These are phyloP conservation scores for Ginglymostoma cirratum DNA, from an alignment of 2,113 vertebrate genomes.

Conservation along the genomic window DNA sequence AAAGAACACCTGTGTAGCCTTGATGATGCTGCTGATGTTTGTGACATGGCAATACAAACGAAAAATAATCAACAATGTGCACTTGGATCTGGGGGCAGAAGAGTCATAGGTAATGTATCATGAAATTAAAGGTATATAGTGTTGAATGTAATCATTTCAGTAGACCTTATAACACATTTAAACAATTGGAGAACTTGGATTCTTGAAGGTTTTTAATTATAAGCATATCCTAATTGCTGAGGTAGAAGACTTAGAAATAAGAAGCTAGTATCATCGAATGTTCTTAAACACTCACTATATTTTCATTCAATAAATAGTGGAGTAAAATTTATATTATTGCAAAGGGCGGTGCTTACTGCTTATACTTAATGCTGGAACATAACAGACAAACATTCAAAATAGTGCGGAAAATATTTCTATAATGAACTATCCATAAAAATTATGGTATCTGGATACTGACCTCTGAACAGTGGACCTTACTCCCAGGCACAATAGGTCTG, in stretches of 20 bases:
- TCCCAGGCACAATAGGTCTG: not conserved
- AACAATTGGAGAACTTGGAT: not conserved
- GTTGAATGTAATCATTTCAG: not conserved
- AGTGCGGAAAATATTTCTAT: not conserved
- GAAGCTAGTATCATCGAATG: not conserved
- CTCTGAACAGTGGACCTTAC: not conserved
- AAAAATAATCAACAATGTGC: not conserved
- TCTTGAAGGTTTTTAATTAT: not conserved
- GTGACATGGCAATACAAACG: not conserved
- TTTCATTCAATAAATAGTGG: not conserved
- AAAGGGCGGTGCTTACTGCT: not conserved
- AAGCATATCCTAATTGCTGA: not conserved
- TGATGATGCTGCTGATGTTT: not conserved
- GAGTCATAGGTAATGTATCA: not conserved
- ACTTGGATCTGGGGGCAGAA: not conserved
- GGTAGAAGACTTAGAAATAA: not conserved
- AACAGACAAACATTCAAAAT: not conserved
- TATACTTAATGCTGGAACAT: not conserved
- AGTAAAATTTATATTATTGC: not conserved
- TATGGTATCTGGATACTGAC: not conserved
- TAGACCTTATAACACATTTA: not conserved
- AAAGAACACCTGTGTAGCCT: not conserved
- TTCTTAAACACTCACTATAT: not conserved
- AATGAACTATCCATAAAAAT: not conserved
- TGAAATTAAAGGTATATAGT: not conserved